Base-by-base conservation (phyloP, 1,140 invertebrate genomes). In the Drosophila quadrilineata region DNA sequence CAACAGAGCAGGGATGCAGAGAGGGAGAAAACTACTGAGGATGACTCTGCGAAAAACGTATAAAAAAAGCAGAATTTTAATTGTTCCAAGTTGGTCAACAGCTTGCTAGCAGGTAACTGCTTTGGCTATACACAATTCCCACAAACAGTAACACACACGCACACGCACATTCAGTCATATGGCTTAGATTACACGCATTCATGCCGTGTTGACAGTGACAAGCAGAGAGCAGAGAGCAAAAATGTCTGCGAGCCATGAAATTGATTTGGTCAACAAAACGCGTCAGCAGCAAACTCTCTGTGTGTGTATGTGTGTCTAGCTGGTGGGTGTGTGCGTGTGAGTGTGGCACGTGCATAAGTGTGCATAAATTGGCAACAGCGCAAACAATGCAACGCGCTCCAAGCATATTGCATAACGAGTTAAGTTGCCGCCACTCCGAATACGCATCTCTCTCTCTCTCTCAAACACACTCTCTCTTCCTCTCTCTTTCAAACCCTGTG, bases 361-460 rank as follows among this genome's bases (percentile, higher is more conserved):
- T 40, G 79, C 75, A 84, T 84, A 84, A 85, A 85, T 85, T 84
- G 77, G 57, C 69, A 73, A 65, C 77, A 59, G 69, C 36, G 19
- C 56, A 69, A 71, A 66, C 65, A 74, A 77, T 84, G 70, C 65
- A 64, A 22, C 8, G 10, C 46, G 36, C 8, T 53, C 53, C 33
- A 46, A 62, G 58, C 21, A 79, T 74, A 85, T 84, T 85, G 79
- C 79, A 85, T 84, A 79, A 79, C 74, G 46, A 71, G 79, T 71
- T 62, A 43, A 77, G 29, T 22, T 36, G 24, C 22, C 35, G 3
- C 9, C 41, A 2, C 16, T 1, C 16, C n/a, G n/a, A n/a, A n/a
- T n/a, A n/a, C n/a, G n/a, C n/a, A n/a, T n/a, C 5, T 6, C 10
- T 6, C 17, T 12, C 1, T 0, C 22, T 2, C 21, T 8, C 22